Conservation (phyloP, 2,888 invertebrate species). For the Eupelmus urozonus region DNA sequence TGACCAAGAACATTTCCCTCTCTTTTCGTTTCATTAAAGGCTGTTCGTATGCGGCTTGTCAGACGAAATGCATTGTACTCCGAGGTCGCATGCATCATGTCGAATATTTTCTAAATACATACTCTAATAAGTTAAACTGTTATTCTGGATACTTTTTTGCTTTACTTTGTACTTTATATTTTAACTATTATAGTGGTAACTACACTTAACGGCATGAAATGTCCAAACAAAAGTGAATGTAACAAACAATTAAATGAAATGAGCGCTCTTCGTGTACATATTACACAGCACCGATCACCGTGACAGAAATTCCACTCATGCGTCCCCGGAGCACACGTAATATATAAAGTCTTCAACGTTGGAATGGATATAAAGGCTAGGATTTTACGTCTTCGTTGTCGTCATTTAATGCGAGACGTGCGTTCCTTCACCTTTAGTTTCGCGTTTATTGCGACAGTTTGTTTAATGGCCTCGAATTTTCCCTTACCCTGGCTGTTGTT, state of each 20-base stretch:
- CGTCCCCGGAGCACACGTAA: background rate
- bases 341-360: conserved; percentile 24
- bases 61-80: too few relatives aligned
- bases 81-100: too few relatives aligned
- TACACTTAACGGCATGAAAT: too few relatives aligned
- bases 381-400: conserved; percentile 42
- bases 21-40: too few relatives aligned
- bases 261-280: background rate
- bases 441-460: conserved; percentile 50
- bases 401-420: conserved; percentile 8
- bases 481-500: background rate
- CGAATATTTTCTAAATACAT: too few relatives aligned
- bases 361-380: conserved; percentile 29
- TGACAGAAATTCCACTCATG: conserved; percentile 22
- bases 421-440: conserved; percentile 44
- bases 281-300: background rate
- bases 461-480: conserved; percentile 52
- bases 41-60: too few relatives aligned
- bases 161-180: too few relatives aligned
- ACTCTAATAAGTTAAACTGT: too few relatives aligned
- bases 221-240: too few relatives aligned
- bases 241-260: background rate
- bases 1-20: too few relatives aligned
- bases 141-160: too few relatives aligned
- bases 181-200: too few relatives aligned